These are phyloP conservation scores for Ramphastos sulfuratus DNA, from an alignment of 2,113 vertebrate species.

Conservation along the genomic window DNA sequence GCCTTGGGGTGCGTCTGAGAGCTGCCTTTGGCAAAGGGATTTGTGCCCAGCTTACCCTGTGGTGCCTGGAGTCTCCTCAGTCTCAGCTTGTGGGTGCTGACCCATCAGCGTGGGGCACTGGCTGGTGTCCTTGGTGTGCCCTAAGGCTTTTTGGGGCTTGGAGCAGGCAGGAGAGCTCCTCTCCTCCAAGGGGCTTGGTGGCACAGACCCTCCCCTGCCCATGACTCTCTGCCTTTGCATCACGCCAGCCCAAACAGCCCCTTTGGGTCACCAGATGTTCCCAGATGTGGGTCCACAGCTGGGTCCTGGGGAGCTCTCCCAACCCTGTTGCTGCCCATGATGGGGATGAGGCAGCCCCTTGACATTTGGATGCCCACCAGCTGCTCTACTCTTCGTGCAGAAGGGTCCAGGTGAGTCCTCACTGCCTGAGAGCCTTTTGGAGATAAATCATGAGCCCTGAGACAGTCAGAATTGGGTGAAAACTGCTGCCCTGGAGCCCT, in stretches of 20 bases:
- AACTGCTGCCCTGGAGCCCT: not conserved
- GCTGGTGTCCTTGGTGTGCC: not conserved
- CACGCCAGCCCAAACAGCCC: not conserved
- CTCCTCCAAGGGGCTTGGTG: not conserved
- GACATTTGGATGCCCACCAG: fast-evolving
- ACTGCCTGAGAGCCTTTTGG: not conserved
- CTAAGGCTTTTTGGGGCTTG: not conserved
- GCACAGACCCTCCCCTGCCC: fast-evolving
- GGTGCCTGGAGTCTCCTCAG: not conserved
- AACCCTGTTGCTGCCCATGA: fast-evolving
- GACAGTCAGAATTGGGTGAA: not conserved
- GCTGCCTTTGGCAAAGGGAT: not conserved
- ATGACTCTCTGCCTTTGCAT: not conserved
- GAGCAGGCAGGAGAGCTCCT: not conserved
- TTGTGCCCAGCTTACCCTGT: not conserved
- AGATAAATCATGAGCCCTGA: not conserved
- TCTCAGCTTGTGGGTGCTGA: not conserved
- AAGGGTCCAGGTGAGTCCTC: not conserved
- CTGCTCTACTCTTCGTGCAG: not conserved
- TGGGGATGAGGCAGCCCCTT: fast-evolving
- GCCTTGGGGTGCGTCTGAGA: not conserved
- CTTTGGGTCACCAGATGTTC: not conserved
- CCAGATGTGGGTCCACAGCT: not conserved
- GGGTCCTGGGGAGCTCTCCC: not conserved
- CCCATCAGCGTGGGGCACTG: not conserved